Evolutionary conservation across 92 coral and sea anemone species (phyloP), one percentile per base, ranked within the genome.

Genomic region (Epizoanthus stellaris): DNA sequence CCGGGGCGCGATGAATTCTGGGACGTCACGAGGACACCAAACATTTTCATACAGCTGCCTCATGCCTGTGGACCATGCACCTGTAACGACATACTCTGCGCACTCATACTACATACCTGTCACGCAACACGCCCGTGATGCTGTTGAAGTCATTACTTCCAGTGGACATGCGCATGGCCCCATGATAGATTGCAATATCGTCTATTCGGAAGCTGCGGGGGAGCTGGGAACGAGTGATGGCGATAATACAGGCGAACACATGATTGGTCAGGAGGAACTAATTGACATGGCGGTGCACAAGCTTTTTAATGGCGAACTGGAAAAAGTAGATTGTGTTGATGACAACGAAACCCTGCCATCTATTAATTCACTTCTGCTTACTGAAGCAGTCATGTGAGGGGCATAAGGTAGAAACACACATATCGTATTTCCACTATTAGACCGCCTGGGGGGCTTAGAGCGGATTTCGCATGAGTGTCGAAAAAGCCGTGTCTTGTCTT

Each of bases 231-330:
- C 80, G 87, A 70, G 73, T 70, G 95, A 94, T 49, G 92, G 90
- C 67, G 91, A 81, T 60, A 91, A 72, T 70, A 79, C 89, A 42
- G 89, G 82, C 39, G 88, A 80, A 61, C 85, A 87, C 60, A 93
- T 90, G 87, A 87, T 91, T 49, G 91, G 93, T 20, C 95, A 96
- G 62, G 98, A 96, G n/a, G 98, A 94, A 80, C 75, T 82, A 85
- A 94, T 96, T 34, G 95, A 93, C 87, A 95, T 92, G 82, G 88
- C 98, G 16, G 96, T 96, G 34, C 93, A 96, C 70, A 96, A 89
- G 87, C 89, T 96, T 49, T 96, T 96, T 58, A 95, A 91, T 58
- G 98, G 98, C 2, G 98, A 95, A 89, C 84, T 95, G 67, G 98
- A 90, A 69, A 95, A 92, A 72, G 93, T 93, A 45, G 98, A 95